phyloP scores from a whole-genome alignment of 1,140 invertebrate genomes.

The Aphaenogaster floridana region DNA sequence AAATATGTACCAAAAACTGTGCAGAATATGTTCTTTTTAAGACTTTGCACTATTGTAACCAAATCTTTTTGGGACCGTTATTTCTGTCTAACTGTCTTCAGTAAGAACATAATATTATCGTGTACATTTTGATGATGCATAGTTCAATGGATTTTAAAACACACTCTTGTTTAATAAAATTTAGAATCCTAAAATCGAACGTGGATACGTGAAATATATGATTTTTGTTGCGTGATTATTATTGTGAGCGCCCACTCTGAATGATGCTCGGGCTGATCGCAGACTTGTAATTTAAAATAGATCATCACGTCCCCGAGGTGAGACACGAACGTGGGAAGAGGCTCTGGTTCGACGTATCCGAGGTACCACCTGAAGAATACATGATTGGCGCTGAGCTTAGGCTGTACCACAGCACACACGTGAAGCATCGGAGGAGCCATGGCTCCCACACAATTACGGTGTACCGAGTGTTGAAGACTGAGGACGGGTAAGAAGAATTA shows the following conservation, averaged over 20 bases:
- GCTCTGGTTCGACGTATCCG: slow-evolving; percentile 96
- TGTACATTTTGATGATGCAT: not conserved
- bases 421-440: slow-evolving; percentile 77
- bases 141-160: not conserved
- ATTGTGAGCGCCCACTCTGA: not conserved
- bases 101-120: not conserved
- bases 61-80: not conserved
- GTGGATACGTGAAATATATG: not conserved
- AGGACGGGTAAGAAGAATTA: slow-evolving; percentile 80
- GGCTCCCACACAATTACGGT: slow-evolving; percentile 83
- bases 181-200: not conserved
- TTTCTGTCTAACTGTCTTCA: not conserved
- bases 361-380: slow-evolving; percentile 92
- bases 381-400: slow-evolving; percentile 95
- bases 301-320: slow-evolving; percentile 90
- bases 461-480: slow-evolving; percentile 81
- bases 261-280: slow-evolving; percentile 35
- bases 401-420: slow-evolving; percentile 90
- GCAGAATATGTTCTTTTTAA: not conserved
- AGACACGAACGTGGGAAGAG: slow-evolving; percentile 94
- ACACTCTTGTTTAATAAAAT: not conserved
- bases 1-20: not conserved
- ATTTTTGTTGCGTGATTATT: slow-evolving; percentile 32
- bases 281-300: slow-evolving; percentile 80
- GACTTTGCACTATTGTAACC: not conserved